A percentile compares a stretch with the other conserved stretches of the same genome.
Evolutionary conservation across 92 coral and sea anemone species (phyloP).

Genomic region (Palythoa caribaeorum): DNA sequence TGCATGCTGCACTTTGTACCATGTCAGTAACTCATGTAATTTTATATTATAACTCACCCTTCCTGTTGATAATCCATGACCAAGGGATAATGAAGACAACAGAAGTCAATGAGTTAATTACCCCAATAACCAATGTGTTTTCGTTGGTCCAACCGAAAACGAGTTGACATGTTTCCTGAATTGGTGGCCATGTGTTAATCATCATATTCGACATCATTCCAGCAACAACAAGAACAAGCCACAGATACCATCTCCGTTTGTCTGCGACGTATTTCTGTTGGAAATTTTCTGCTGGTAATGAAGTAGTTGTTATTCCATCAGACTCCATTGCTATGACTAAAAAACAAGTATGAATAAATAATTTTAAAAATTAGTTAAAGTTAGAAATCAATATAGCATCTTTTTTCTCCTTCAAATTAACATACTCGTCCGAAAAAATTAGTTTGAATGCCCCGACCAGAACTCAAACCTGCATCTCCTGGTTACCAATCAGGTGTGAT

Average conservation of each 20-base stretch:
- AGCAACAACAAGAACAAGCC: conserved; percentile 7
- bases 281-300: neutral
- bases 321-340: too few relatives aligned
- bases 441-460: too few relatives aligned
- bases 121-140: conserved; percentile 36
- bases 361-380: too few relatives aligned
- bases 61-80: conserved; percentile 16
- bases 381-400: too few relatives aligned
- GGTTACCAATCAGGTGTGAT: too few relatives aligned
- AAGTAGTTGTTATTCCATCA: too few relatives aligned
- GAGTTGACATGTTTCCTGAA: conserved; percentile 46
- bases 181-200: conserved; percentile 51
- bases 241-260: conserved; percentile 34
- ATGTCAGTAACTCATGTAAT: too few relatives aligned
- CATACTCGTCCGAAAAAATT: too few relatives aligned
- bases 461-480: too few relatives aligned
- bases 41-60: conserved; percentile 9
- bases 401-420: too few relatives aligned
- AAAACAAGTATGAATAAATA: too few relatives aligned
- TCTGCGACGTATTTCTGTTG: neutral
- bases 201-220: conserved; percentile 16
- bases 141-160: conserved; percentile 49
- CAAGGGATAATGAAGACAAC: conserved; percentile 16
- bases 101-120: neutral
- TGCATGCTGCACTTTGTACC: too few relatives aligned